phyloP scores from a whole-genome alignment of 2,888 invertebrate genomes.

The Nephrotoma flavescens region DNA sequence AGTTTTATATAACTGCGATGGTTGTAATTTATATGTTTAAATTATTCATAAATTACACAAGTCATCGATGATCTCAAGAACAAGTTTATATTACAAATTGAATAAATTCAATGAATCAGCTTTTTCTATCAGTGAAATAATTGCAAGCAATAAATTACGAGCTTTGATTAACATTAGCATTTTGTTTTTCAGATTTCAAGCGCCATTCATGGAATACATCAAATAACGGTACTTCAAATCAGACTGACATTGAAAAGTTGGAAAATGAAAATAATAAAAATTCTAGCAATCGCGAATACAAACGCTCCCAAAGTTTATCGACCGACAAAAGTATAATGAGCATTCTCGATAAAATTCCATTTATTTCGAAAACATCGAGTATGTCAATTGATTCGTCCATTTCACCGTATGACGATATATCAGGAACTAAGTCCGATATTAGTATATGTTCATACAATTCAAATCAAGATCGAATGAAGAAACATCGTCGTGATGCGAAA shows the following conservation, averaged over 20 bases:
- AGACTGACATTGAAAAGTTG: constrained; percentile 15
- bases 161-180: neutral
- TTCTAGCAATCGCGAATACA: constrained; percentile 20
- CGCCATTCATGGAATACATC: constrained; percentile 29
- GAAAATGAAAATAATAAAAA: constrained; percentile 7
- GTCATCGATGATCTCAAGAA: neutral
- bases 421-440: constrained; percentile 25
- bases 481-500: constrained; percentile 27
- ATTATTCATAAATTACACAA: neutral
- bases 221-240: constrained; percentile 18
- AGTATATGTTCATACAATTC: constrained; percentile 25
- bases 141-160: neutral
- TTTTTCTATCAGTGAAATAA: neutral
- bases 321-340: constrained; percentile 27
- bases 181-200: constrained; percentile 12
- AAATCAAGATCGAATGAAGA: constrained; percentile 1
- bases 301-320: constrained; percentile 28
- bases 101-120: neutral
- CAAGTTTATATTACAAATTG: neutral
- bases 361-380: constrained; percentile 31
- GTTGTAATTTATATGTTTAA: neutral
- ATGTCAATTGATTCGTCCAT: constrained; percentile 29
- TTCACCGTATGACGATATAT: constrained; percentile 30
- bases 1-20: neutral
- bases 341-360: constrained; percentile 30